Percentiles rank a stretch among this genome's conserved stretches.
Conservation (phyloP, 2,888 invertebrate species). For the Eustalomyia histrio region DNA sequence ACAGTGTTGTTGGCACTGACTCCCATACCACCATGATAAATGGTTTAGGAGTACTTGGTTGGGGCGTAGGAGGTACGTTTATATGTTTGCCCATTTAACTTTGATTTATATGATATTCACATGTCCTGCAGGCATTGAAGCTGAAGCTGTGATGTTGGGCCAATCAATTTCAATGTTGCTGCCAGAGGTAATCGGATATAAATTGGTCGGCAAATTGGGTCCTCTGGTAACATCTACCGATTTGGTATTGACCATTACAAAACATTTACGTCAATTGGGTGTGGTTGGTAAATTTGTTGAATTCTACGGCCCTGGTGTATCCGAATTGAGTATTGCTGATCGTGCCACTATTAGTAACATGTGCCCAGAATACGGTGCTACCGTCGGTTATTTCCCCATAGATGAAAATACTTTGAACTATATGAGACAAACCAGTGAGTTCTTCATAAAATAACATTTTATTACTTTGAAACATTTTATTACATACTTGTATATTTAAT, state of each 20-base stretch:
- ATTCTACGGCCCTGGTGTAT: conserved; percentile 97
- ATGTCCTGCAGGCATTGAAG: conserved; percentile 89
- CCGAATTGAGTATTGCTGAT: conserved; percentile 95
- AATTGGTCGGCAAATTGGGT: conserved; percentile 88
- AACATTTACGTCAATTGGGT: conserved; percentile 94
- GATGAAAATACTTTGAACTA: conserved; percentile 91
- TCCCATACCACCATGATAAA: conserved; percentile 99
- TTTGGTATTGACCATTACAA: conserved; percentile 97
- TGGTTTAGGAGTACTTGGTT: conserved; percentile 96
- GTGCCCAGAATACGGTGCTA: conserved; percentile 99
- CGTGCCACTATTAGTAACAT: conserved; percentile 98
- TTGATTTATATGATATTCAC: background rate
- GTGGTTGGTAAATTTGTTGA: conserved; percentile 99
- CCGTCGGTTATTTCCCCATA: conserved; percentile 96
- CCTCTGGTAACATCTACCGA: conserved; percentile 96
- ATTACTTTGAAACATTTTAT: background rate
- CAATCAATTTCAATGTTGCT: conserved; percentile 98
- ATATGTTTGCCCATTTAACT: background rate
- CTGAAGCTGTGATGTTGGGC: conserved; percentile 99
- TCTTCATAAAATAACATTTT: background rate
- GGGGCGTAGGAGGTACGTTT: conserved; percentile 91
- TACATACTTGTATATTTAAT: conserved; percentile 13
- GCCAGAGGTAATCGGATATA: conserved; percentile 97
- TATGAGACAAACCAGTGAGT: conserved; percentile 89
- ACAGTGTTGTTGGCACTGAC: conserved; percentile 97